Evolutionary conservation across 1,140 invertebrate species (phyloP).

Genomic region (Melitaea cinxia): DNA sequence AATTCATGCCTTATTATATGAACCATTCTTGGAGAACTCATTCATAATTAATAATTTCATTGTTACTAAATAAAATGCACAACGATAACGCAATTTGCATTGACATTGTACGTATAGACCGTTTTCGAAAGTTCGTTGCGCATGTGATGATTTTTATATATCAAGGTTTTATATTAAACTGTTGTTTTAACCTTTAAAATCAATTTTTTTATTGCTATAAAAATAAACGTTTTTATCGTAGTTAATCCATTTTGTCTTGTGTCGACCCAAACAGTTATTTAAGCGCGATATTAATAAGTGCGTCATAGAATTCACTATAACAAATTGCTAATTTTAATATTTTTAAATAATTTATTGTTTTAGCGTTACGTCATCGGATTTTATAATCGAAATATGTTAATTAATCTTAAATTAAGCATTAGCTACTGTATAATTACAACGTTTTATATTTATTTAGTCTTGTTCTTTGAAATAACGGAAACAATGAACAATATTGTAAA

Average conservation of each 20-base stretch:
- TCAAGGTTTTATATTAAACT: background rate
- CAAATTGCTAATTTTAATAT: constrained; percentile 2
- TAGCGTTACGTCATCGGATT: background rate
- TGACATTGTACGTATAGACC: constrained; percentile 37
- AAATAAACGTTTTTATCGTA: no score
- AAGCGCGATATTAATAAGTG: background rate
- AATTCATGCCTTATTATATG: constrained; percentile 44
- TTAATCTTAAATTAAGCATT: background rate
- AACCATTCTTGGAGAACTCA: constrained; percentile 62
- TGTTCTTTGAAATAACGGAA: background rate
- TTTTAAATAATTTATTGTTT: background rate
- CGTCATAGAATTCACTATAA: background rate
- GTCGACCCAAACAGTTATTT: no score
- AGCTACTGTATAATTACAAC: no score
- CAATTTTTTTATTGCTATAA: no score
- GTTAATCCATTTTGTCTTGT: no score
- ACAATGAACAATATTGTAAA: background rate
- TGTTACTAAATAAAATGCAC: constrained; percentile 48
- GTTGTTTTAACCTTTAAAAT: background rate
- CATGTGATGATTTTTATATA: background rate
- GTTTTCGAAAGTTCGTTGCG: constrained; percentile 23
- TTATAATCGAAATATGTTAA: background rate
- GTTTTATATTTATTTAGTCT: no score
- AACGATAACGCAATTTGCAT: constrained; percentile 52
- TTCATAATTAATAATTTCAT: constrained; percentile 74